Percentiles rank a stretch among this genome's conserved stretches.
phyloP scores from a whole-genome alignment of 2,888 invertebrate species.

The Heliothis peltigera region DNA sequence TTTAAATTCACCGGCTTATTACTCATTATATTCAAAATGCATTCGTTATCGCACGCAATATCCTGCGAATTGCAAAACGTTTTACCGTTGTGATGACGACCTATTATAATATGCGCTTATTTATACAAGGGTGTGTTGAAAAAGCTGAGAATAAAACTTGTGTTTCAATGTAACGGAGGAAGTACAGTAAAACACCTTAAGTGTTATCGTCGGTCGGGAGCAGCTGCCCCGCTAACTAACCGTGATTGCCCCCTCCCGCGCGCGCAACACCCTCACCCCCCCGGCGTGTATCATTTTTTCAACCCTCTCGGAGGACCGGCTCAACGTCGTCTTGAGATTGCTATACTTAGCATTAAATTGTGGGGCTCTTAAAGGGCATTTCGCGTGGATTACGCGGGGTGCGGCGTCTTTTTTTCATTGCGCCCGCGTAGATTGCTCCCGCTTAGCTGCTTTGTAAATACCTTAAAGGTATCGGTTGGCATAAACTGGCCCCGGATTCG shows the following conservation, averaged over 20 bases:
- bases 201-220: conserved; percentile 76
- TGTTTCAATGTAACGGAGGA: conserved; percentile 67
- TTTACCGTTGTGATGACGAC: conserved; percentile 49
- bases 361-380: conserved; percentile 85
- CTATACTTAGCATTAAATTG: conserved; percentile 89
- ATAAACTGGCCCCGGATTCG: conserved; percentile 82
- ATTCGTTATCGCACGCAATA: conserved; percentile 66
- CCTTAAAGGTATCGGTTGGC: conserved; percentile 86
- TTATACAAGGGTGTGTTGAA: conserved; percentile 40
- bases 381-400: conserved; percentile 80
- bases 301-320: conserved; percentile 80
- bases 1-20: conserved; percentile 74
- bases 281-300: conserved; percentile 85
- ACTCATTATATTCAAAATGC: conserved; percentile 72
- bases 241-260: conserved; percentile 76
- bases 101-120: conserved; percentile 14
- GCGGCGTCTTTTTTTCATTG: conserved; percentile 78
- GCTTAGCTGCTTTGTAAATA: conserved; percentile 87
- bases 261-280: conserved; percentile 33
- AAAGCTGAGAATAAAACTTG: conserved; percentile 61
- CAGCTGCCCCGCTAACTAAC: conserved; percentile 85
- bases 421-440: conserved; percentile 78
- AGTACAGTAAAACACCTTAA: conserved; percentile 79
- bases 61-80: conserved; percentile 59
- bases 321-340: conserved; percentile 83